Percentiles rank a stretch among this genome's conserved stretches.
Conservation (phyloP, 2,888 invertebrate genomes). For the Prostheceraeus crozeri region DNA sequence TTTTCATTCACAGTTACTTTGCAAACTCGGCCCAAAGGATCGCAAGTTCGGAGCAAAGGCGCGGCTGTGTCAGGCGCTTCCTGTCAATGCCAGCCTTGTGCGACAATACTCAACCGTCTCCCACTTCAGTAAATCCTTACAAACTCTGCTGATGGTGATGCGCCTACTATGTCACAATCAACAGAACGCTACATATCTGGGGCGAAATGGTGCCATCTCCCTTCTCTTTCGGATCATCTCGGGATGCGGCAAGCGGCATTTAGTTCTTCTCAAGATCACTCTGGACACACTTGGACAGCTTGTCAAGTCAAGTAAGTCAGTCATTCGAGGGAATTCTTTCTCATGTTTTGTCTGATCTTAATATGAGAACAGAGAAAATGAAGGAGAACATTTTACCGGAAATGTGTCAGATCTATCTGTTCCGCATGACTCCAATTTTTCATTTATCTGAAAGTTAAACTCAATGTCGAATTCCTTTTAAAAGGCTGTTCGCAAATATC, state of each 20-base stretch:
- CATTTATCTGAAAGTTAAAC: too few species aligned
- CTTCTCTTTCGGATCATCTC: constrained; percentile 30
- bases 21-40: constrained; percentile 57
- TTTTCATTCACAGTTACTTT: constrained; percentile 45
- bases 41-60: constrained; percentile 65
- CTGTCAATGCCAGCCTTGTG: constrained; percentile 49
- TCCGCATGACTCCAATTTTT: too few species aligned
- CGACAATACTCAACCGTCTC: constrained; percentile 23
- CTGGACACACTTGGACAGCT: constrained; percentile 66
- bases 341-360: too few species aligned
- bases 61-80: constrained; percentile 58
- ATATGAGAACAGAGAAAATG: too few species aligned
- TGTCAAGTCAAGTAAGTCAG: constrained; percentile 64
- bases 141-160: constrained; percentile 14
- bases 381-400: too few species aligned
- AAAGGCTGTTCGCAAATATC: too few species aligned
- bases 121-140: background rate
- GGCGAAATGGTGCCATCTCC: constrained; percentile 32
- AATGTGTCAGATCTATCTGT: too few species aligned
- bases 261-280: constrained; percentile 61
- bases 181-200: constrained; percentile 30
- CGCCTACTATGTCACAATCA: constrained; percentile 30
- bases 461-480: too few species aligned
- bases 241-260: constrained; percentile 48
- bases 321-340: background rate